Evolutionary conservation across 2,797 vertebrate genomes (phyloP), one percentile per base, ranked within the genome.

Genomic region (Poeciliopsis turneri): DNA sequence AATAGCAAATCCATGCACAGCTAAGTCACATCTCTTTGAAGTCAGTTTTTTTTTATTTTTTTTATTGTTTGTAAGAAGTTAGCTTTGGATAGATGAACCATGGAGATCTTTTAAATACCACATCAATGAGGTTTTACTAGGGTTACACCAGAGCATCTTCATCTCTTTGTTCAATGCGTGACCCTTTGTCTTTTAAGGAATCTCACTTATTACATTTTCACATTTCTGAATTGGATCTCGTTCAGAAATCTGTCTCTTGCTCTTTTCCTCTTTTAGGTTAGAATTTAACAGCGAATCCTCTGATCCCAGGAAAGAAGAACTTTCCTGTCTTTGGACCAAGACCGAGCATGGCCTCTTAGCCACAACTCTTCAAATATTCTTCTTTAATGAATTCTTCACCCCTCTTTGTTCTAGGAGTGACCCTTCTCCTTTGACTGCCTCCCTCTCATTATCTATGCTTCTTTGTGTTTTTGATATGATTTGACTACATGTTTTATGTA

Each of bases 151-250:
- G 41, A 41, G 45, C 28, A 69, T 80, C 81, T 76, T 59, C 41
- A 45, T 84, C 39, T 69, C 83, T 88, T 87, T 90, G 84, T 91
- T 91, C 72, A 75, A 25, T 82, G 75, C 85, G 66, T 45, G 0
- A 71, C 45, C 30, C 57, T n/a, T 51, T 77, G 78, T 72, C 88
- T 90, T 87, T 90, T 85, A 90, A 88, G 83, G 82, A 91, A 86
- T 87, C 83, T 77, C 49, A 57, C 82, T 91, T 87, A 87, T 93
- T 92, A 88, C 84, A 79, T 81, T 78, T 1, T 71, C 43, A 84
- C 49, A 61, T 51, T 53, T 89, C 84, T 90, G 79, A 88, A 89
- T 88, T 81, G 16, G 82, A 87, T 82, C 84, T 76, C 77, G 66
- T 88, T 90, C 81, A 71, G 72, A 53, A 73, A n/a, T 41, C 1